Evolutionary conservation across 2,888 invertebrate genomes (phyloP), one percentile per base, ranked within the genome.

Genomic region (Coelinius sp.): DNA sequence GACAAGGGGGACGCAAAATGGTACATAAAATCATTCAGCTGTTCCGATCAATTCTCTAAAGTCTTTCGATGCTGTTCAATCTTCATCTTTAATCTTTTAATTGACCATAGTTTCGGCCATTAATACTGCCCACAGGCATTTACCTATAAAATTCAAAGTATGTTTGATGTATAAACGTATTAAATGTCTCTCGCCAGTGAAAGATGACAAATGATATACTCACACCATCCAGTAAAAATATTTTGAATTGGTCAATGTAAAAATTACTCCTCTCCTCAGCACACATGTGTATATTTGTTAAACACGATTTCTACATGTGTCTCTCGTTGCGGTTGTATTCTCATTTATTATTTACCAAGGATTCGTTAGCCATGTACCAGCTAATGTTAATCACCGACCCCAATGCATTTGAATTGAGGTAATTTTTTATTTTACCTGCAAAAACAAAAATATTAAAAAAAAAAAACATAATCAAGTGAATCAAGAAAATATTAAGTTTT

Each of bases 91-190:
- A n/a, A n/a, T n/a, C n/a, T n/a, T n/a, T n/a, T n/a, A n/a, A n/a
- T n/a, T n/a, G n/a, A n/a, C n/a, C n/a, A n/a, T n/a, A n/a, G n/a
- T n/a, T n/a, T n/a, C n/a, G n/a, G n/a, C n/a, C n/a, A n/a, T n/a
- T n/a, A n/a, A n/a, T n/a, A n/a, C n/a, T 67, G 22, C 67, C 62
- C 62, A 49, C 67, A 67, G 59, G 49, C 46, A 24, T 31, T 62
- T 59, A 68, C 25, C 20, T 17, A 17, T 59, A 35, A 20, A 59
- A 49, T 20, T 17, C 31, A n/a, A 49, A 49, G 20, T 20, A 20
- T 49, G 17, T 49, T 44, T 44, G 44, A 44, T 44, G 44, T 17
- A 44, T 44, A 44, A 20, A 17, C 6, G 8, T 20, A 49, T 49
- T 49, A 49, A 49, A 49, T 49, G 46, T 49, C 46, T 49, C 20